Percentiles rank a stretch among this genome's conserved stretches.
Conservation (phyloP, 2,113 vertebrate genomes). For the Callaeas wilsoni region DNA sequence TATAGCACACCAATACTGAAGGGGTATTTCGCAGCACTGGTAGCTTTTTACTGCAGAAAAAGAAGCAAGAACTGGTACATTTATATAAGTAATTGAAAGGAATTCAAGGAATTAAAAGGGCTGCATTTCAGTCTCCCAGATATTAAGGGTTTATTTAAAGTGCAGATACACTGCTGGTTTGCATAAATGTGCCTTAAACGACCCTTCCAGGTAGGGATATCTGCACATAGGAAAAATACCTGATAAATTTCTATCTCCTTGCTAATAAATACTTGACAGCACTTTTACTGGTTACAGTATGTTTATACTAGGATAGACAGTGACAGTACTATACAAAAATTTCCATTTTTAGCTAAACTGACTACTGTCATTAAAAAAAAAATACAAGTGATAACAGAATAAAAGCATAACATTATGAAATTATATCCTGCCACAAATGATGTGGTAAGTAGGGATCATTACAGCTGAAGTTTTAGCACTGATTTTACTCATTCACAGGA, state of each 20-base stretch:
- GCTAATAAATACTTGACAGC: neutral
- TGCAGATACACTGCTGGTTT: neutral
- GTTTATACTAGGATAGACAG: neutral
- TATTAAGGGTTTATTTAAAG: neutral
- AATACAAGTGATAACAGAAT: neutral
- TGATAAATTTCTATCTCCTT: neutral
- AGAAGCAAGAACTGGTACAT: neutral
- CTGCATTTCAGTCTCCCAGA: neutral
- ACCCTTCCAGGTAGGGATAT: neutral
- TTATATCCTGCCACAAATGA: neutral
- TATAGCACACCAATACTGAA: neutral
- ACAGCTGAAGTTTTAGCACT: neutral
- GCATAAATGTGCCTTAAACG: neutral
- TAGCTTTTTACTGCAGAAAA: neutral
- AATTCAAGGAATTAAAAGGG: neutral
- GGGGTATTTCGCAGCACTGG: neutral
- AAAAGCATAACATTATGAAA: neutral
- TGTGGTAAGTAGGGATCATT: neutral
- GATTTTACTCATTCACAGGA: neutral
- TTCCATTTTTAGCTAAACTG: neutral
- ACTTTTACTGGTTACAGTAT: neutral
- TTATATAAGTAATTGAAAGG: neutral
- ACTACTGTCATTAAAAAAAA: neutral
- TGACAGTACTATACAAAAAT: neutral
- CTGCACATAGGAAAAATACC: neutral